phyloP scores from a whole-genome alignment of 2,888 invertebrate species.

The Dynastes hyllus region DNA sequence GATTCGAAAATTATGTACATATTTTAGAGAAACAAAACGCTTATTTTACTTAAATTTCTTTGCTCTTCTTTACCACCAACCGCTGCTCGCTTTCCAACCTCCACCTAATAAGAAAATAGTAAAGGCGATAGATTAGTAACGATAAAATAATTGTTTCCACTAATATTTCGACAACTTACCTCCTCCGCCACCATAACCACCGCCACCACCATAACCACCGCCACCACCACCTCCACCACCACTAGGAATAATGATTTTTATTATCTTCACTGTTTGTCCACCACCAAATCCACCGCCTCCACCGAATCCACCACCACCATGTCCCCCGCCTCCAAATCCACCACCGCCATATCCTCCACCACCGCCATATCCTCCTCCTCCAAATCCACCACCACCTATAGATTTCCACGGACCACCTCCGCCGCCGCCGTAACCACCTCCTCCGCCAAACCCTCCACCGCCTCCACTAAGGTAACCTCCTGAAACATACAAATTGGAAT shows the following conservation, averaged over 20 bases:
- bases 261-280: constrained; percentile 33
- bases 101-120: not conserved
- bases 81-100: constrained; percentile 34
- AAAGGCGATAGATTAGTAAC: not conserved
- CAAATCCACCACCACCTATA: constrained; percentile 39
- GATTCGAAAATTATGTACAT: no score
- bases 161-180: not conserved
- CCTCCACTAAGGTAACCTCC: constrained; percentile 47
- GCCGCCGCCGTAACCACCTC: constrained; percentile 17
- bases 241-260: constrained; percentile 41
- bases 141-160: not conserved
- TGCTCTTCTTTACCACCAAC: constrained; percentile 19
- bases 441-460: constrained; percentile 52
- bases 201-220: constrained; percentile 50
- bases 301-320: constrained; percentile 42
- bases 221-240: constrained; percentile 52
- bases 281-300: constrained; percentile 44
- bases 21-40: no score
- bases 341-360: constrained; percentile 39
- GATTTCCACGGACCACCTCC: constrained; percentile 45
- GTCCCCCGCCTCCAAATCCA: constrained; percentile 39
- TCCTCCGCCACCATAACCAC: constrained; percentile 42
- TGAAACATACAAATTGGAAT: not conserved
- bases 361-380: constrained; percentile 44
- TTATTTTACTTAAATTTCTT: no score